A percentile compares a stretch with the other conserved stretches of the same genome.
phyloP scores from a whole-genome alignment of 30 jellyfish, hydroid and myxozoan species.

The Chrysaora quinquecirrha region DNA sequence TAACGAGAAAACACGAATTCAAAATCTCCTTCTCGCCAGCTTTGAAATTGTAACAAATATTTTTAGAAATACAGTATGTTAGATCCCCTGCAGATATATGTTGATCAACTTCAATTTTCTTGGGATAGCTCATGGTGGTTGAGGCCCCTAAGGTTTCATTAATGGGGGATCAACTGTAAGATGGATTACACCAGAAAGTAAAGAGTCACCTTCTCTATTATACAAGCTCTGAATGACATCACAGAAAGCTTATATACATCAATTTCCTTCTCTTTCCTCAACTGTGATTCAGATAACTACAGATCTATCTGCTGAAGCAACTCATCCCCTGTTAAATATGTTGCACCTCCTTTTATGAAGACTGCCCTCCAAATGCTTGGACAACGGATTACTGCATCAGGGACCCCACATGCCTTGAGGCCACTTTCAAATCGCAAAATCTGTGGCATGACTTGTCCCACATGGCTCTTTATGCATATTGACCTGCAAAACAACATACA shows the following conservation, averaged over 20 bases:
- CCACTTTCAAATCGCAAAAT: neutral
- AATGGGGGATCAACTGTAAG: neutral
- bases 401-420: constrained; percentile 8
- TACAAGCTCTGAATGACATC: neutral
- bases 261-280: neutral
- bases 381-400: neutral
- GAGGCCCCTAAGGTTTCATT: constrained; percentile 1
- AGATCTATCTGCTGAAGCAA: neutral
- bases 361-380: constrained; percentile 2
- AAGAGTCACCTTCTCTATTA: neutral
- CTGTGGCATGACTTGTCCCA: neutral
- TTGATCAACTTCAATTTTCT: neutral
- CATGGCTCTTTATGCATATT: neutral
- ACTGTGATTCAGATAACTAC: neutral
- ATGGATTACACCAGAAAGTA: constrained; percentile 1
- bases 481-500: neutral
- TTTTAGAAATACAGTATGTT: neutral
- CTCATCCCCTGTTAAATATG: neutral
- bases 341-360: neutral
- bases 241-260: neutral
- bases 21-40: neutral
- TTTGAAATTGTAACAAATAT: neutral
- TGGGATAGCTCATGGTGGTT: neutral
- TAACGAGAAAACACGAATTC: neutral
- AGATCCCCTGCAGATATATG: neutral